Evolutionary conservation across 2,113 vertebrate genomes (phyloP), one percentile per base, ranked within the genome.

Genomic region (Prunella fulvescens): DNA sequence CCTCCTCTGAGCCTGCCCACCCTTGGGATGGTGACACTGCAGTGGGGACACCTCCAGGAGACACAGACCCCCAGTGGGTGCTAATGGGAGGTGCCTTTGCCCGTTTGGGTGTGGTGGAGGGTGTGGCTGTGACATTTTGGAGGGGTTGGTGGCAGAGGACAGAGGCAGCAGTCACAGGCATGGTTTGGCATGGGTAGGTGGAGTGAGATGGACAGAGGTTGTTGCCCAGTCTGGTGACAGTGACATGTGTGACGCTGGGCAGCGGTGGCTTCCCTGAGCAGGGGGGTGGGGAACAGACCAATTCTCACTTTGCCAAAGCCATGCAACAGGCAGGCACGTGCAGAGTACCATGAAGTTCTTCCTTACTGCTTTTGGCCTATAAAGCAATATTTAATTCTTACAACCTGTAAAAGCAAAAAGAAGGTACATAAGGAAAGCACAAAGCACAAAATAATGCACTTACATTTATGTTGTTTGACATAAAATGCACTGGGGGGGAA

Each of bases 371-470:
- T 98, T 97, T 96, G 95, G 94, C 97, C 94, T 96, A 71, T 84
- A 96, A 97, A 98, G 98, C 98, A 98, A 98, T 98, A 99, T 98
- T 98, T 96, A 97, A 97, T 90, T 94, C 87, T 76, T 97, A 56
- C 51, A 95, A 97, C 89, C 95, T 97, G 96, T 94, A 94, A 96
- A 95, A 97, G 95, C 94, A 96, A 88, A 97, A 96, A 97, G 96
- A 97, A 97, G 96, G 92, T 97, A 94, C 92, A 92, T 93, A 83
- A 96, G 94, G 94, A 96, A 96, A 97, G 96, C 94, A 95, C 96
- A 97, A 98, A 98, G 98, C 98, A 98, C 98, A 98, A 98, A 98
- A 97, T 95, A 97, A 98, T 98, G 97, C 97, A 98, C 98, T 98
- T 98, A 96, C 92, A 93, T 91, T 97, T 96, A 97, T 97, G 95